Evolutionary conservation across 2,113 vertebrate genomes (phyloP).

Genomic region (Callipepla californica): DNA sequence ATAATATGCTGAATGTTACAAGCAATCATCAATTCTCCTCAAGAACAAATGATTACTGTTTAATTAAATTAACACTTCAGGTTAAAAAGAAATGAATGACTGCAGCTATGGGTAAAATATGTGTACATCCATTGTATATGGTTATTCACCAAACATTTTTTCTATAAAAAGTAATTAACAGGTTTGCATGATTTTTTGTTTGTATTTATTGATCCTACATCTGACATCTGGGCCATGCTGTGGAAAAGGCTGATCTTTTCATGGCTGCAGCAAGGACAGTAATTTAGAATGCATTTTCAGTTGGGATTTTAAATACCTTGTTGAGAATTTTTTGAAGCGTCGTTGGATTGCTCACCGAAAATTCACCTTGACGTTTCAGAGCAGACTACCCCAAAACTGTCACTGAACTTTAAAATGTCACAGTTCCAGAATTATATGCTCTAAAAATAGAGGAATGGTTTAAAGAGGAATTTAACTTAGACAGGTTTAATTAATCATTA

Average conservation of each 20-base stretch:
- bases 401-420: slow-evolving; percentile 59
- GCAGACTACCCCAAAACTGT: slow-evolving; percentile 37
- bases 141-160: background rate
- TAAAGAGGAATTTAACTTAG: slow-evolving; percentile 55
- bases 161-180: background rate
- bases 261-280: background rate
- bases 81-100: background rate
- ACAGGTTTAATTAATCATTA: slow-evolving; percentile 66
- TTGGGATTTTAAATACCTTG: background rate
- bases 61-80: background rate
- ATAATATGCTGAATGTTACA: background rate
- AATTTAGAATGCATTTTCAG: background rate
- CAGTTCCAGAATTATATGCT: slow-evolving; percentile 40
- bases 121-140: background rate
- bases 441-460: slow-evolving; percentile 67
- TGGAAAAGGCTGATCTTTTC: background rate
- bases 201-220: background rate
- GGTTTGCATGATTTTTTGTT: background rate
- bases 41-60: background rate
- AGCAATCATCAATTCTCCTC: background rate
- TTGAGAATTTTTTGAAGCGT: background rate
- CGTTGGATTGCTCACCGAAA: slow-evolving; percentile 35
- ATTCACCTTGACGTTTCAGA: slow-evolving; percentile 30
- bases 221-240: background rate
- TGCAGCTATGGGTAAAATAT: background rate